Evolutionary conservation across 2,888 invertebrate genomes (phyloP).

Genomic region (Spisula solida): DNA sequence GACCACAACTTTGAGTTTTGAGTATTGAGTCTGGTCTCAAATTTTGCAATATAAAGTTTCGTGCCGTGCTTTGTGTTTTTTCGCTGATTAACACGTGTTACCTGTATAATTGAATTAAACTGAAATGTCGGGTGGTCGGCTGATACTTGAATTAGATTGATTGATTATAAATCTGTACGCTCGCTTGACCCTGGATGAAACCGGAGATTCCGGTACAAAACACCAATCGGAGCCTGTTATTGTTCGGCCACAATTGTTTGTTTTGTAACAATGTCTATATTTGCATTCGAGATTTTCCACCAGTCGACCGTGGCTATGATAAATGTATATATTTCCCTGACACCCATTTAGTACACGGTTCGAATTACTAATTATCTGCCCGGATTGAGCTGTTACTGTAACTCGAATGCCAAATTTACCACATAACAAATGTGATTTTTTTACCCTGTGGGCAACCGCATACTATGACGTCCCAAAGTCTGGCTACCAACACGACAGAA

Average conservation of each 20-base stretch:
- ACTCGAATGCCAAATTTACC: neutral
- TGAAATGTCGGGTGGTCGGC: neutral
- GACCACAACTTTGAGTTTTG: too few relatives aligned
- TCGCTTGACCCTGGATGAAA: neutral
- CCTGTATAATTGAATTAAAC: constrained; percentile 10
- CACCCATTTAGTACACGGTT: constrained; percentile 7
- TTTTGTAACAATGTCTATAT: constrained; percentile 29
- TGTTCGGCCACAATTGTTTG: constrained; percentile 15
- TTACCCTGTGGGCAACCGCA: neutral
- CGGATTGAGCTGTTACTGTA: neutral
- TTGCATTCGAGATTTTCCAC: constrained; percentile 21
- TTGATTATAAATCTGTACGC: neutral
- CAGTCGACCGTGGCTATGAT: neutral
- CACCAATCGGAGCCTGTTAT: neutral
- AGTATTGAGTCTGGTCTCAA: too few relatives aligned
- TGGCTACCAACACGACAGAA: constrained; percentile 4
- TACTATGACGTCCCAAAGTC: constrained; percentile 1
- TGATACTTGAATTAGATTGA: neutral
- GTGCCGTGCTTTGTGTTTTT: neutral
- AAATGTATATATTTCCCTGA: constrained; percentile 16
- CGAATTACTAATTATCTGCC: constrained; percentile 19
- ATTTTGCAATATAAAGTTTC: too few relatives aligned
- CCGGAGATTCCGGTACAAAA: neutral
- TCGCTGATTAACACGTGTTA: neutral
- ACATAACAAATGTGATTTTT: constrained; percentile 21